A percentile compares a stretch with the other conserved stretches of the same genome.
Evolutionary conservation across 2,888 invertebrate genomes (phyloP).

Genomic region (Thera obeliscata): DNA sequence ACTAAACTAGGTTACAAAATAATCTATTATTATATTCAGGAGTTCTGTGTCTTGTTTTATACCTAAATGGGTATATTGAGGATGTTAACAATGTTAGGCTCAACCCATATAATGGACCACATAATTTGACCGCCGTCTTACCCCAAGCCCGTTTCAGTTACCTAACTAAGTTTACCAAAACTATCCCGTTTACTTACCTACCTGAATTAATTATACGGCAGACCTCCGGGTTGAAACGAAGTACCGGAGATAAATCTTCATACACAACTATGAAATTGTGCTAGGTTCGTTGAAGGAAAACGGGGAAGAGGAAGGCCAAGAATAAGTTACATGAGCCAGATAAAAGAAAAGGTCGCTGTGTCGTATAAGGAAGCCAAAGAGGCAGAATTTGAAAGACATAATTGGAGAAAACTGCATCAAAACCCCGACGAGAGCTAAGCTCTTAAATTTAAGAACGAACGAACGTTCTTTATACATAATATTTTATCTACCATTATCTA

Average conservation of each 20-base stretch:
- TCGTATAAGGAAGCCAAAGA: too few species aligned
- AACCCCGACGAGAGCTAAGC: too few species aligned
- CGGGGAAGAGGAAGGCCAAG: too few species aligned
- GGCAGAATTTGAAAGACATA: too few species aligned
- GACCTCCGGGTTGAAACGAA: neutral
- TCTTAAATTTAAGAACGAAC: too few species aligned
- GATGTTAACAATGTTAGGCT: neutral
- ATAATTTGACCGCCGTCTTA: slow-evolving; percentile 25
- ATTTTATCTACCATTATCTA: too few species aligned
- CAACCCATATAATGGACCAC: slow-evolving; percentile 6
- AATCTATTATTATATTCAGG: neutral
- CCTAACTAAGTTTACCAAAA: slow-evolving; percentile 20
- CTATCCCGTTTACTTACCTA: slow-evolving; percentile 9
- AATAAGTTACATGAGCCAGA: too few species aligned
- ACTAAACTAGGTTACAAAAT: neutral
- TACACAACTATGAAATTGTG: neutral
- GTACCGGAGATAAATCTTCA: neutral
- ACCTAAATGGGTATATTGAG: neutral
- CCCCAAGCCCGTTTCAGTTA: slow-evolving; percentile 18
- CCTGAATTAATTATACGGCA: slow-evolving; percentile 1
- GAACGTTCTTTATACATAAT: too few species aligned
- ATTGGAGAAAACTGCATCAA: too few species aligned
- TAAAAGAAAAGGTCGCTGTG: too few species aligned
- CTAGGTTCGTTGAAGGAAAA: too few species aligned
- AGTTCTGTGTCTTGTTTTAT: neutral